Base-by-base conservation (phyloP, 2,888 invertebrate species). In the Amblyjoppa proteus region DNA sequence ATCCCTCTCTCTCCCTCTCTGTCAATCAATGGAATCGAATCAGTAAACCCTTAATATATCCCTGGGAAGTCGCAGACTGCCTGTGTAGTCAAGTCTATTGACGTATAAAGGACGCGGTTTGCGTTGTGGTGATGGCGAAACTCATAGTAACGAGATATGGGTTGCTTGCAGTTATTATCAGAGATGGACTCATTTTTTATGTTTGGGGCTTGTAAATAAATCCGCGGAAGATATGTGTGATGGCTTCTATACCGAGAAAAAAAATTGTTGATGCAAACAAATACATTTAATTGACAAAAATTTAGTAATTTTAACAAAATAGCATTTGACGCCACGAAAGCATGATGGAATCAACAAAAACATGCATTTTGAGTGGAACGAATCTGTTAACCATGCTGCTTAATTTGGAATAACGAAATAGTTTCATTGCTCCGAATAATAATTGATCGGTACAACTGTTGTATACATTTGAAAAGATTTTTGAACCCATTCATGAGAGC, bases 61-160 rank as follows among this genome's bases (percentile, higher is more conserved):
- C 64, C 75, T 2, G 38, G 38, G 7, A 25, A 13, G 41, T 16
- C 75, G 16, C 64, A 45, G 38, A 20, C 45, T 7, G 51, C 51
- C 9, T 75, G 74, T 16, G 53, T 81, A 11, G 9, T 4, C 0
- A 38, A 64, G 9, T 75, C 75, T 0, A 25, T 53, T 3, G 69
- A 81, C 45, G 68, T 81, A n/a, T 28, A 20, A 51, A 0, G 69
- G 51, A 11, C 64, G 28, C 28, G 75, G 81, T 66, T 45, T 75
- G 13, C 31, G 3, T 20, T 74, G 81, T 66, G 81, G 53, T 11
- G 49, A 16, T 20, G 75, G 61, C 28, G 75, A 75, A 34, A 41
- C 28, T 6, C 61, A 28, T 4, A 3, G 61, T 4, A 25, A 61
- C 13, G 41, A 49, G 38, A 75, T 31, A 16, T 75, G 75, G 75